A percentile compares a stretch with the other conserved stretches of the same genome.
Conservation (phyloP, 92 coral and sea anemone genomes). For the Blastomussa wellsi region DNA sequence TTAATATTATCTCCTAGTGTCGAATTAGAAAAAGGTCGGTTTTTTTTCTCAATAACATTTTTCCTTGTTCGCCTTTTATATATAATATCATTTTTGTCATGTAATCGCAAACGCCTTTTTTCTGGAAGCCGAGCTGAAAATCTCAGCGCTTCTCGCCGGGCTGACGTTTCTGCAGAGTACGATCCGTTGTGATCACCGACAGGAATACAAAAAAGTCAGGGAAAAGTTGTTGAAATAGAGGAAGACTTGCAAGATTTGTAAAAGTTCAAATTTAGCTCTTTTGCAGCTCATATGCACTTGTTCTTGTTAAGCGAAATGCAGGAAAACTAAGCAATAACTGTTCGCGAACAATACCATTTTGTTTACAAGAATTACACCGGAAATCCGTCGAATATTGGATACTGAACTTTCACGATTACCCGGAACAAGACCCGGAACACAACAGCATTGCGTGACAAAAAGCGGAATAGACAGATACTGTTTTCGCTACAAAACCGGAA, state of each 20-base stretch:
- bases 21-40: too few relatives aligned
- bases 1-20: too few relatives aligned
- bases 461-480: not conserved
- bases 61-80: too few relatives aligned
- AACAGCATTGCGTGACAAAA: slow-evolving; percentile 19
- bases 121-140: too few relatives aligned
- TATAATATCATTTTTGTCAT: too few relatives aligned
- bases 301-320: not conserved
- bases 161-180: too few relatives aligned
- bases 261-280: not conserved
- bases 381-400: not conserved
- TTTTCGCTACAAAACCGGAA: slow-evolving; percentile 21
- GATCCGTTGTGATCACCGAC: not conserved
- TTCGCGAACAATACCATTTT: not conserved
- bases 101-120: too few relatives aligned
- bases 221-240: not conserved
- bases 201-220: not conserved
- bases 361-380: not conserved
- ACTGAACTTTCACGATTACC: not conserved
- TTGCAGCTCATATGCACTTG: not conserved
- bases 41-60: too few relatives aligned
- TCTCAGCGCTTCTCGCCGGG: too few relatives aligned
- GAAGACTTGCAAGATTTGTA: not conserved
- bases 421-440: slow-evolving; percentile 19
- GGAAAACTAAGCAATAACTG: not conserved